Conservation (phyloP, 2,113 vertebrate genomes). For the Hypocryptadius cinnamomeus region DNA sequence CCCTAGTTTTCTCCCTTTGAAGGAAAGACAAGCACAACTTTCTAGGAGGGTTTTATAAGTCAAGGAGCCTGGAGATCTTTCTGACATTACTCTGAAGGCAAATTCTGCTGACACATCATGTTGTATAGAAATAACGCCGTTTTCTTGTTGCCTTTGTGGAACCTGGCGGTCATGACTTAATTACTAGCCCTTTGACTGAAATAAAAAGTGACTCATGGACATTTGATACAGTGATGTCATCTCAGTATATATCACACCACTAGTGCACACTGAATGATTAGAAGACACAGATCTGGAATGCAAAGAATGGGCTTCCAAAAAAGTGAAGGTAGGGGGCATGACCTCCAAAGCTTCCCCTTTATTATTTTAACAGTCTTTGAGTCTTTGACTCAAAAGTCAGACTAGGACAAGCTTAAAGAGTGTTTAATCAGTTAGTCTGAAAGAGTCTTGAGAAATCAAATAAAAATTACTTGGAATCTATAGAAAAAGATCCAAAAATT, state of each 20-base stretch:
- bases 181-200: not conserved
- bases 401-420: not conserved
- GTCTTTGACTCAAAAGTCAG: not conserved
- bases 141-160: not conserved
- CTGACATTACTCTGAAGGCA: not conserved
- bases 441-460: not conserved
- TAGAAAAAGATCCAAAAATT: not conserved
- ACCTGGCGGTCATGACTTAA: not conserved
- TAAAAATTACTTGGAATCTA: not conserved
- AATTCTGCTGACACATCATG: no score
- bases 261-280: not conserved
- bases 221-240: not conserved
- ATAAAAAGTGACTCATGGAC: not conserved
- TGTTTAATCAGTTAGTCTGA: not conserved
- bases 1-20: not conserved
- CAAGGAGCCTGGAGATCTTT: not conserved
- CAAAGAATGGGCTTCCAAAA: not conserved
- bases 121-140: not conserved
- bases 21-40: not conserved
- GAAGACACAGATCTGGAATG: not conserved
- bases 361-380: not conserved
- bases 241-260: not conserved
- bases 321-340: not conserved
- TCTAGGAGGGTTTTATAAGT: not conserved
- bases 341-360: not conserved